Base-by-base conservation (phyloP, 2,888 invertebrate genomes). In the Leucophenga maculata region DNA sequence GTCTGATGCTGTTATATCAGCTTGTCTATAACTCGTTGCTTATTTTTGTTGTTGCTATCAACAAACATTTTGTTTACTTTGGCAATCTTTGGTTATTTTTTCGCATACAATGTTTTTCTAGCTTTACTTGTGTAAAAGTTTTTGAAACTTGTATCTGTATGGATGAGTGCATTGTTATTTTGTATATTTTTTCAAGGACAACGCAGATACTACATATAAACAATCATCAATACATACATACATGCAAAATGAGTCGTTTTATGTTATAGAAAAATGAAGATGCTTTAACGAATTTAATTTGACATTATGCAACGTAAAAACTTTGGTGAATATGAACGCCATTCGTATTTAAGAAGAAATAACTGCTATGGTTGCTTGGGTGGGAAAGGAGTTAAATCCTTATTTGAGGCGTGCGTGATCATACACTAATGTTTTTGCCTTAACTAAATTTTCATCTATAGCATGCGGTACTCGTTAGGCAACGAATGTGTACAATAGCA, bases 401-500 rank as follows among this genome's bases (percentile, higher is more conserved):
- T 3, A 3, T 31, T 31, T 22, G 26, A 32, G 55, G 54, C 31
- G 54, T 66, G 54, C 55, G 46, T 55, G 66, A 55, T 66, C 54
- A 20, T 44, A 13, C 65, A 65, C 65, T 65, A 55, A 55, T 66
- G 55, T 44, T 66, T 66, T 31, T 66, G 8, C 20, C 44, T 44
- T 60, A 44, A 44, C n/a, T 18, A 44, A 44, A 39, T 39, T 9
- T 60, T 18, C 18, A 18, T 39, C 2, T 16, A 16, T 60, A 14
- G 8, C 26, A 16, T 18, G 54, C 54, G 3, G 54, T 54, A 13
- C 55, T 26, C 22, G 55, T 55, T 55, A 50, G 1, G 20, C 14
- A 22, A 39, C 39, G 39, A 39, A 11, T 1, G 8, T 39, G 39
- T 39, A 39, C 8, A 39, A 39, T 18, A 22, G 26, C 55, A 26